Percentiles rank a stretch among this genome's conserved stretches.
Evolutionary conservation across 2,888 invertebrate species (phyloP).

Genomic region (Eulithis testata): DNA sequence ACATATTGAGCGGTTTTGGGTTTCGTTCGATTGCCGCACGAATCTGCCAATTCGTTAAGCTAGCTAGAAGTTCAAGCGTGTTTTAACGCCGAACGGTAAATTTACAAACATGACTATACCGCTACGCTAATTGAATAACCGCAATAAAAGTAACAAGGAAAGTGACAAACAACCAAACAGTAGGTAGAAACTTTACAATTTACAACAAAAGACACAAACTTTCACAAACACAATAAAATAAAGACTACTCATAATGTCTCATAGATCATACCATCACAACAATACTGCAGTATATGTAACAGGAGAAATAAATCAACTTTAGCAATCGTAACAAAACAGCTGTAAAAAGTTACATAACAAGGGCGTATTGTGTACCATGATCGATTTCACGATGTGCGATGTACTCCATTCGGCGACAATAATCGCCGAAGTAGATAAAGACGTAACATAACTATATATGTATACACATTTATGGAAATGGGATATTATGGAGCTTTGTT

Average conservation of each 20-base stretch:
- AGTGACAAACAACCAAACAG: conserved; percentile 41
- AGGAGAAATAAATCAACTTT: conserved; percentile 59
- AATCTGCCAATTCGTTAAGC: conserved; percentile 48
- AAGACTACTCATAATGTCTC: conserved; percentile 25
- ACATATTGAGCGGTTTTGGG: conserved; percentile 42
- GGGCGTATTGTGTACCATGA: conserved; percentile 56
- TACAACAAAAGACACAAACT: conserved; percentile 28
- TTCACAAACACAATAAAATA: conserved; percentile 30
- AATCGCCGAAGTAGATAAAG: conserved; percentile 37
- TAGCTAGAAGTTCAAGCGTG: conserved; percentile 44
- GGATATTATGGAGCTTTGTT: too few species aligned
- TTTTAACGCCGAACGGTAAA: conserved; percentile 51
- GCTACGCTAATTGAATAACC: conserved; percentile 66
- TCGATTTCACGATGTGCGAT: conserved; percentile 64
- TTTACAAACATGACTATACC: conserved; percentile 56
- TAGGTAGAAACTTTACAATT: conserved; percentile 1
- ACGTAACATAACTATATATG: background rate
- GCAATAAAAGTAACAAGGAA: conserved; percentile 43
- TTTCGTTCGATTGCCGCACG: conserved; percentile 53
- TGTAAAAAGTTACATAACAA: conserved; percentile 64
- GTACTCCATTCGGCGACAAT: conserved; percentile 54
- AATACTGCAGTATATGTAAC: conserved; percentile 60
- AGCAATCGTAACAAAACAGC: conserved; percentile 57
- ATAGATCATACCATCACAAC: conserved; percentile 47
- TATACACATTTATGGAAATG: too few species aligned